Evolutionary conservation across 1,140 invertebrate species (phyloP), one percentile per base, ranked within the genome.

Genomic region (Drosophila lacertosa): DNA sequence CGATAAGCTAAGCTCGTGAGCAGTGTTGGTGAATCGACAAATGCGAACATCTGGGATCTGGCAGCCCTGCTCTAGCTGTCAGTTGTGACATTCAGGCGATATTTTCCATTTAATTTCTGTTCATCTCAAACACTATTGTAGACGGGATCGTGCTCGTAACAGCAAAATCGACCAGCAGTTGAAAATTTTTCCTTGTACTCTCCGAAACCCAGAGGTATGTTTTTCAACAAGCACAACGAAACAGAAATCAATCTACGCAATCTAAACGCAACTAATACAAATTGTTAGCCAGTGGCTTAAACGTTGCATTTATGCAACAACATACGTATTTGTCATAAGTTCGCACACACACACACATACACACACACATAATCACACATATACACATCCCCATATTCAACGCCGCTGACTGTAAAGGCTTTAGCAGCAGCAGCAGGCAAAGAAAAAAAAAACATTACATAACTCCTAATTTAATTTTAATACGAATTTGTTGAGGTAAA

Each of bases 121-220:
- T 59, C 63, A 50, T 39, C 16, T 37, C 40, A 50, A n/a, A 74
- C 59, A 64, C 59, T 78, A 82, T 53, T 32, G 57, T 59, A 11
- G 66, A 24, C 50, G 40, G 33, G 50, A 64, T 69, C 59, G 68
- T 53, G 68, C 51, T 72, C 48, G 69, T 83, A 79, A 84, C 58
- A 74, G 79, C 68, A 77, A 42, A 66, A 69, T 74, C 69, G 47
- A 33, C 42, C 50, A 57, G 63, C 80, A 83, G 79, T 83, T 83
- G 75, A 81, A 86, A 84, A 88, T 62, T 86, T 86, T 81, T 74
- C 73, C 65, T 81, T 71, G 65, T 77, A 86, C 74, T 88, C 73
- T 86, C 69, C 69, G 74, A 81, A 74, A 74, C 81, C 88, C 81
- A 86, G 81, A 86, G 81, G 81, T 86, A 86, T 86, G 81, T 86